phyloP scores from a whole-genome alignment of 2,888 invertebrate genomes.

The Acronicta alni region DNA sequence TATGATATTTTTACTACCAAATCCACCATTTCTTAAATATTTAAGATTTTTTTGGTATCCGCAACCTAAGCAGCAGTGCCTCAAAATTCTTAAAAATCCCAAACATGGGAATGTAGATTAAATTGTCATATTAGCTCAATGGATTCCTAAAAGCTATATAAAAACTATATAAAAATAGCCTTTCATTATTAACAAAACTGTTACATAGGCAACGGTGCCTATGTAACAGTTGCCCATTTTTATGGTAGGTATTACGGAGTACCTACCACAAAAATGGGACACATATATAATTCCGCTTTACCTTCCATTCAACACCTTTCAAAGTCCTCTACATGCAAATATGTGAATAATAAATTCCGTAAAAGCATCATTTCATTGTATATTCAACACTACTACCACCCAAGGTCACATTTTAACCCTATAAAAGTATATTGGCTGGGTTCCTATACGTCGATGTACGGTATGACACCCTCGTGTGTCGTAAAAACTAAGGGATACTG shows the following conservation, averaged over 20 bases:
- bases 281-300: constrained; percentile 7
- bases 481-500: constrained; percentile 51
- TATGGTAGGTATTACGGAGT: too few relatives aligned
- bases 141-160: too few relatives aligned
- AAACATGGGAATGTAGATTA: too few relatives aligned
- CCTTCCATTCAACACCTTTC: constrained; percentile 19
- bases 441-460: constrained; percentile 39
- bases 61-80: too few relatives aligned
- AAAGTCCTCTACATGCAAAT: constrained; percentile 38
- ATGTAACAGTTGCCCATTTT: too few relatives aligned
- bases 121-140: too few relatives aligned
- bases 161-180: too few relatives aligned
- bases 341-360: constrained; percentile 47
- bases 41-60: too few relatives aligned
- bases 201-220: neutral
- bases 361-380: constrained; percentile 45
- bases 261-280: neutral
- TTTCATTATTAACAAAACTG: neutral
- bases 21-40: too few relatives aligned
- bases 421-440: constrained; percentile 54
- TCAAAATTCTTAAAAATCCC: too few relatives aligned
- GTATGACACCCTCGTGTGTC: constrained; percentile 42
- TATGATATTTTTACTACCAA: too few relatives aligned
- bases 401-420: constrained; percentile 50
- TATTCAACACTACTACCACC: constrained; percentile 45